Base-by-base conservation (phyloP, 2,888 invertebrate genomes). In the Spodoptera exigua region DNA sequence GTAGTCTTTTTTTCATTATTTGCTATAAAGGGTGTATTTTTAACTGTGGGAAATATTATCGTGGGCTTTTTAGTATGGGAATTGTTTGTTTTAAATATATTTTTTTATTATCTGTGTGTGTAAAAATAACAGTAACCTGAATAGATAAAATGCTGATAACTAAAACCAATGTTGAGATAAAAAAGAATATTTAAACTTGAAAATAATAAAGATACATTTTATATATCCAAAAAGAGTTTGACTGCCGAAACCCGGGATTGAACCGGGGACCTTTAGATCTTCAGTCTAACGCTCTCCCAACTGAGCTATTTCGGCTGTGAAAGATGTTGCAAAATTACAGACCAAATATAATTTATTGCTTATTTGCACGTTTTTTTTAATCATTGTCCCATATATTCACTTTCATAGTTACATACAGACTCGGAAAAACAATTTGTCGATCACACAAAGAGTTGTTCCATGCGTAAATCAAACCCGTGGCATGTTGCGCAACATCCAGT, bases 281-380 rank as follows among this genome's bases (percentile, higher is more conserved):
- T 83, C 83, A 82, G 82, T 83, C 83, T 83, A 83, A 83, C 83
- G 83, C 83, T 83, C 84, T 83, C 83, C 83, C 83, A 83, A 83
- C 84, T 83, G 84, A 83, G 83, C 83, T 83, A 83, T 84, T 83
- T 83, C 83, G 84, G 84, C 84, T 12, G 7, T 74, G 1, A 0
- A 0, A 0, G 0, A 0, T 0, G 0, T 0, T 0, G 0, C 7
- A 1, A 73, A 68, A 68, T 54, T 16, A 45, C 12, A 10, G 10
- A 45, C 32, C 17, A 11, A 27, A 3, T 27, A 0, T 13, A 16
- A 4, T 9, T 10, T 13, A n/a, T 7, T 3, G n/a, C n/a, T n/a
- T n/a, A n/a, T n/a, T n/a, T n/a, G n/a, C n/a, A n/a, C n/a, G n/a
- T n/a, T n/a, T n/a, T n/a, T n/a, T n/a, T n/a, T n/a, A n/a, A n/a